Base-by-base conservation (phyloP, 2,113 vertebrate genomes). In the Ivindomyrus marchei region DNA sequence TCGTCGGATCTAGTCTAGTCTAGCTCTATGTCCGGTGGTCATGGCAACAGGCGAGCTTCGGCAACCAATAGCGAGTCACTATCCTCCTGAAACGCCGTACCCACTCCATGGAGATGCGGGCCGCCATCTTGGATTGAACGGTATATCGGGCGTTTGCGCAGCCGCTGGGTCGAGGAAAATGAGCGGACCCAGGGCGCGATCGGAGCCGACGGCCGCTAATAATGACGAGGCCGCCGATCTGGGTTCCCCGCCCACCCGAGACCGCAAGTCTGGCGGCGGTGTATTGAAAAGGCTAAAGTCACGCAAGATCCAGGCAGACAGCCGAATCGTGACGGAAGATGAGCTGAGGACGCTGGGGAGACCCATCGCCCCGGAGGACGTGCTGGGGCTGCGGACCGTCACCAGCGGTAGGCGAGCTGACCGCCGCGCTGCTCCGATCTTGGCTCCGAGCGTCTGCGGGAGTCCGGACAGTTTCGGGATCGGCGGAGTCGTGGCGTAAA, bases 341-440 rank as follows among this genome's bases (percentile, higher is more conserved):
- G 97, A 99, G 90, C 95, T 99, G 91, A 56, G 87, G 53, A 96
- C 96, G 80, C 94, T 98, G 88, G 97, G 96, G 15, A 92, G 49
- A 92, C 92, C 96, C 84, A 97, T 98, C 91, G 95, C 96, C 90
- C 97, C 98, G 39, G 98, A 98, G 91, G 97, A 98, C 88, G 97
- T 98, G 92, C 95, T 99, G 91, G 97, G 97, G 88, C 97, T 99
- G 87, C 94, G 96, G 89, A 95, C 95, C 90, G 97, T 98, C 93
- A 98, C 98, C 15, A 97, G 97, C 94, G 97, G 98, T 98, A 92
- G 94, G 95, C 95, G 97, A 1, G 96, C 24, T n/a, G 56, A n/a
- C 21, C 24, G 56, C 56, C 56, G 56, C n/a, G 62, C 62, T 27
- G 62, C 62, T 70, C n/a, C 5, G 24, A 70, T 27, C 24, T 70